Evolutionary conservation across 2,113 vertebrate species (phyloP), one percentile per base, ranked within the genome.

Genomic region (Coracopsis vasa): DNA sequence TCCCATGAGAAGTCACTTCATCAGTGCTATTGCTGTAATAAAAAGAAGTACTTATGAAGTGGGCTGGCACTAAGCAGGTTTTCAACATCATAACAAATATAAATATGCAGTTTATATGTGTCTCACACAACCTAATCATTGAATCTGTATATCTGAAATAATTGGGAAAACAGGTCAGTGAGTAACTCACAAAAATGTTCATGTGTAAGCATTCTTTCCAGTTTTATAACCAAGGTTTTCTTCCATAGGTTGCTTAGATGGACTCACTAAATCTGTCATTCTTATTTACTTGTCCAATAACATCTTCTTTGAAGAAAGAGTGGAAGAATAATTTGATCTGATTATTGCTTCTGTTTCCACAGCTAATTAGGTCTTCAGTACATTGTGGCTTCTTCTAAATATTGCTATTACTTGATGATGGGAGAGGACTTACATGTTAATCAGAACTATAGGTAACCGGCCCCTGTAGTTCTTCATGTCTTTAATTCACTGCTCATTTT

Each of bases 1-100:
- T 95, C 82, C 53, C 60, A 66, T 80, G 69, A 86, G 60, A 91
- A 94, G 21, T 95, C 80, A 65, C 56, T 96, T 93, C 51, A 87
- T 84, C 65, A 81, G 45, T 87, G 50, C 42, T 89, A 61, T 65
- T 4, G 0, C 74, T 79, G 27, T 47, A 93, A 79, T 56, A 75
- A 77, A 93, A 85, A 65, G 58, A 81, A 94, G 37, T 51, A 54
- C 71, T 87, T 56, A 44, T 72, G 75, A 85, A 96, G 81, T 90
- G 62, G 53, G 35, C 44, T 93, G 44, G 12, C 47, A 82, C 2
- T 5, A 90, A 91, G 79, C 27, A 85, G 39, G 24, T 60, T 90
- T 88, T 93, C 48, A 62, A 37, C 24, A 50, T 62, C 41, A 27
- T 66, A 62, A 54, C 25, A 80, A 80, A 83, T 50, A 77, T 20